Evolutionary conservation across 2,888 invertebrate species (phyloP), one percentile per base, ranked within the genome.

Genomic region (Mamestra brassicae): DNA sequence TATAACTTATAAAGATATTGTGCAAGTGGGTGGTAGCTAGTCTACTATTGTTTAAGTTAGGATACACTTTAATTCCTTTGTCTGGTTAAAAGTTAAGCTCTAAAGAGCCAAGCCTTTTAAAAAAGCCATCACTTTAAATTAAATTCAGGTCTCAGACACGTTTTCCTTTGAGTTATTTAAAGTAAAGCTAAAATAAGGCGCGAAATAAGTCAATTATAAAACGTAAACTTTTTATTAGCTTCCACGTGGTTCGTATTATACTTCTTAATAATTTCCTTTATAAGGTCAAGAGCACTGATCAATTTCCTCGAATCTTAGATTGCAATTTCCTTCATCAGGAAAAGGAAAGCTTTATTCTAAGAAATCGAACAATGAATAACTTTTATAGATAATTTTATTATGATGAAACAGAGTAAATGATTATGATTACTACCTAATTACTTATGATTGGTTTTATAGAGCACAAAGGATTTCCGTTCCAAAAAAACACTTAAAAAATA

Each of bases 281-380:
- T 57, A 26, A 71, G 71, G 57, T 78, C 72, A 67, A 73, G 55
- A 57, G 47, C 47, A 36, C 13, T 38, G 26, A 68, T 67, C 55
- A 82, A 68, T 73, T 73, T 78, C 78, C 78, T 82, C n/a, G 54
- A 55, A 74, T 58, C 58, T 26, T 26, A 69, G 74, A 66, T 78
- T 26, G 13, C 57, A 69, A 83, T 81, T 83, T 74, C 74, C 65
- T 78, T 69, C 6, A 68, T 68, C 60, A 57, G 26, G 52, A 47
- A 66, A 66, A 55, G 42, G 15, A 38, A 26, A 26, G 13, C 54
- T 76, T 50, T 17, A 36, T 69, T 69, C 17, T 45, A 42, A 50
- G 34, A 60, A 76, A 60, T 63, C 57, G 8, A 54, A 61, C 4
- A 78, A 63, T 75, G 34, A 42, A 36, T 58, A 34, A 67, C 52